A percentile compares a stretch with the other conserved stretches of the same genome.
phyloP scores from a whole-genome alignment of 2,113 vertebrate genomes.

The Stegostoma tigrinum region DNA sequence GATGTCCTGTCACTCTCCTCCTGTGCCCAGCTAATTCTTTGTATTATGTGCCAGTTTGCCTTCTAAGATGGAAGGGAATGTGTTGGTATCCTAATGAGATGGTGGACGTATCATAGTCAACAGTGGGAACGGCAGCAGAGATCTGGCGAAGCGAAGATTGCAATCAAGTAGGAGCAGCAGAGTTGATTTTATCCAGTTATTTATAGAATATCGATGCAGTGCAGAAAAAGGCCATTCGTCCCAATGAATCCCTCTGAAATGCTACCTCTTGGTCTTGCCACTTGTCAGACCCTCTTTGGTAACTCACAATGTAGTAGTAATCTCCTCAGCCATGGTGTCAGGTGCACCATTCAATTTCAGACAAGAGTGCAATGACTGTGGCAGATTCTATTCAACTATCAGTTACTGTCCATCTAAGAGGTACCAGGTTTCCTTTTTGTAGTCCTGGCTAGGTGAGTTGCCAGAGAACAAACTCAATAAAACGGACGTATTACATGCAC shows the following conservation, averaged over 20 bases:
- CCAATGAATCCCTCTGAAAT: neutral
- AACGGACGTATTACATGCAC: neutral
- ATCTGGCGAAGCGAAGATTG: neutral
- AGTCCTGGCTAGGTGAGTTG: neutral
- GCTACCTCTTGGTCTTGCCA: neutral
- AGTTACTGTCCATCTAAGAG: neutral
- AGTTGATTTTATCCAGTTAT: too few species aligned
- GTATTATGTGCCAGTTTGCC: neutral
- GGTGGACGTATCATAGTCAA: neutral
- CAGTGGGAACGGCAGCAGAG: neutral
- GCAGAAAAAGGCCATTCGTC: too few species aligned
- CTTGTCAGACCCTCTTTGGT: neutral
- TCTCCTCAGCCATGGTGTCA: neutral
- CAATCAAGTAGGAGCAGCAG: neutral
- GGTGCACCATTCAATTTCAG: neutral
- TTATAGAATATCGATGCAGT: too few species aligned
- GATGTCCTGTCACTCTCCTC: neutral
- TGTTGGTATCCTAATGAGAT: neutral
- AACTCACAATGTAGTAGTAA: neutral
- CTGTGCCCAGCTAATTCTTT: neutral
- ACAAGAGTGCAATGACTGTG: neutral
- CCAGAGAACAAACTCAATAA: neutral
- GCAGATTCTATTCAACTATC: neutral
- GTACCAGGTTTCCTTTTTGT: neutral
- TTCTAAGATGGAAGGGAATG: neutral